phyloP scores from a whole-genome alignment of 2,888 invertebrate genomes.

The Orthonychiurus folsomi region DNA sequence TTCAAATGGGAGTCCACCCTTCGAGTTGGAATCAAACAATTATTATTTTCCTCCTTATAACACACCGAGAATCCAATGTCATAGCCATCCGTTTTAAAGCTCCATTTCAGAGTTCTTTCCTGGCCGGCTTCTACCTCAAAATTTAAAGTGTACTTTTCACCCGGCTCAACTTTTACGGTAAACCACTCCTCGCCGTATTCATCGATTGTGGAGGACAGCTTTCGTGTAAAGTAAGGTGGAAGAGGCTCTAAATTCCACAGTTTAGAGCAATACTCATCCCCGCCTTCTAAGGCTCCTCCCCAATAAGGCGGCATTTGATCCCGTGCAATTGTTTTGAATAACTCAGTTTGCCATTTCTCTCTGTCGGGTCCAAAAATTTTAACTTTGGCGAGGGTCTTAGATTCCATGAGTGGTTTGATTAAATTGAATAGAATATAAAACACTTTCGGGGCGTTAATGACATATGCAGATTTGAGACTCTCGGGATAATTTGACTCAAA shows the following conservation, averaged over 20 bases:
- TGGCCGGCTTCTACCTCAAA: slow-evolving; percentile 8
- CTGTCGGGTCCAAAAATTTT: slow-evolving; percentile 19
- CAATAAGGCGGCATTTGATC: slow-evolving; percentile 23
- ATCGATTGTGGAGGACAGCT: slow-evolving; percentile 15
- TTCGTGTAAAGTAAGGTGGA: slow-evolving; percentile 21
- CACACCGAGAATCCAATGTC: slow-evolving; percentile 20
- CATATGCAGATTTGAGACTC: slow-evolving; percentile 19
- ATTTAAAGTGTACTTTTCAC: slow-evolving; percentile 18
- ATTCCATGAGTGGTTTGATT: slow-evolving; percentile 21
- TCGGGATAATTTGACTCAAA: slow-evolving; percentile 27
- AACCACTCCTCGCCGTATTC: slow-evolving; percentile 24
- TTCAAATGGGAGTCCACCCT: slow-evolving; percentile 17
- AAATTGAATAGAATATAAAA: slow-evolving; percentile 22
- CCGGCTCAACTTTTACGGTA: slow-evolving; percentile 18
- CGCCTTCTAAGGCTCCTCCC: slow-evolving; percentile 18
- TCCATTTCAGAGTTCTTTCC: slow-evolving; percentile 13
- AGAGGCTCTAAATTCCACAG: slow-evolving; percentile 22
- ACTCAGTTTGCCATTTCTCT: slow-evolving; percentile 19
- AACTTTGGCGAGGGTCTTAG: slow-evolving; percentile 21
- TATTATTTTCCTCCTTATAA: background rate
- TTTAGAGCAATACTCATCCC: slow-evolving; percentile 20
- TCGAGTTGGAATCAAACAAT: slow-evolving; percentile 8
- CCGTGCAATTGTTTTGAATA: slow-evolving; percentile 17
- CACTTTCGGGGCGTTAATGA: slow-evolving; percentile 24
- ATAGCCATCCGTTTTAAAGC: slow-evolving; percentile 22